These are phyloP conservation scores for Colossoma macropomum DNA, from an alignment of 2,113 vertebrate species.

Conservation along the genomic window DNA sequence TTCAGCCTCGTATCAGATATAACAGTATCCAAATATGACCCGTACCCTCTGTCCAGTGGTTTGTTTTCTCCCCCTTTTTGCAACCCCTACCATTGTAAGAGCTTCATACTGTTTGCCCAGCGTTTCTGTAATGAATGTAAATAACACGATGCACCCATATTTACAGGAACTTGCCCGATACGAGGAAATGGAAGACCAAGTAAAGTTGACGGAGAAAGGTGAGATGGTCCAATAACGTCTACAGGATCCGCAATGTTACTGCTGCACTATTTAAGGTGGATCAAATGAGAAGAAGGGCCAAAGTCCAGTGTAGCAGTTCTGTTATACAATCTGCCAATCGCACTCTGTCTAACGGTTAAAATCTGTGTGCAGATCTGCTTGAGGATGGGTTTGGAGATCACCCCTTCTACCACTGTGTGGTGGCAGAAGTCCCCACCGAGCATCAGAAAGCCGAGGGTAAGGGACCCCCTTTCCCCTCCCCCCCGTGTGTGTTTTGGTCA, in stretches of 20 bases:
- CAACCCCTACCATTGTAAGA: background rate
- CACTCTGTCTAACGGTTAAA: background rate
- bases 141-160: background rate
- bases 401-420: slow-evolving; percentile 78
- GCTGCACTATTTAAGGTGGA: no score
- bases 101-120: background rate
- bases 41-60: background rate
- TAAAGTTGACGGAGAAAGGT: slow-evolving; percentile 78
- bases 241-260: no score
- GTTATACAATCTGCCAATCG: no score
- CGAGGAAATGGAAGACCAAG: slow-evolving; percentile 80
- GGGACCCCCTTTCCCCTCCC: no score
- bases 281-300: no score
- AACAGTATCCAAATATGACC: background rate
- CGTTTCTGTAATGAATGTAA: background rate
- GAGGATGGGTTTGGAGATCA: slow-evolving; percentile 80
- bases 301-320: background rate
- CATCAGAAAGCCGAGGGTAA: slow-evolving; percentile 67
- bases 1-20: no score
- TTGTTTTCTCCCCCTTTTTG: no score
- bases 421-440: slow-evolving; percentile 72
- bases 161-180: slow-evolving; percentile 79
- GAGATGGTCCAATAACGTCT: background rate
- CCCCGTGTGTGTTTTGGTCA: background rate
- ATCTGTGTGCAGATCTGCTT: slow-evolving; percentile 69